These are phyloP conservation scores for Semotilus atromaculatus DNA, from an alignment of 2,797 vertebrate genomes.

Conservation along the genomic window DNA sequence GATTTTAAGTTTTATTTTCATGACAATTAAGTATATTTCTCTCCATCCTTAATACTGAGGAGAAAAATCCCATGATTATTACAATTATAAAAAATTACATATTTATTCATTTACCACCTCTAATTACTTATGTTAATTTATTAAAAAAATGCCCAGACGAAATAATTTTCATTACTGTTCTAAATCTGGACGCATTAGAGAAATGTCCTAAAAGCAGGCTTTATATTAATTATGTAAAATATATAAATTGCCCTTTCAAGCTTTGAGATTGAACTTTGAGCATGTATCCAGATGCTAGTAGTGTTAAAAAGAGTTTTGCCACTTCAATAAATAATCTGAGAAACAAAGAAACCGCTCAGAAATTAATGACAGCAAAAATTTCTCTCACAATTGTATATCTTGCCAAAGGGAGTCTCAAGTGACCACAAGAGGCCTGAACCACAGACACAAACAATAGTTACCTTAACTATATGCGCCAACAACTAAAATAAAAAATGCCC, in stretches of 20 bases:
- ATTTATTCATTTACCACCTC: background rate
- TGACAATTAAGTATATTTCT: background rate
- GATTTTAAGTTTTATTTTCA: background rate
- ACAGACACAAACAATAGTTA: conserved; percentile 45
- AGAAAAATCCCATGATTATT: background rate
- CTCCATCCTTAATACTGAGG: background rate
- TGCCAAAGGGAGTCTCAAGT: conserved; percentile 25
- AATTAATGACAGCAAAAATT: conserved; percentile 53
- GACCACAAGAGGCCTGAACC: conserved; percentile 21
- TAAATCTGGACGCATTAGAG: background rate
- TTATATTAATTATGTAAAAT: background rate
- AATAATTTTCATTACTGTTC: background rate
- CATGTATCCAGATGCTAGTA: background rate
- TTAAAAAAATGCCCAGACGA: background rate
- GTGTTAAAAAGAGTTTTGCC: conserved; percentile 2
- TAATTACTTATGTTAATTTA: background rate
- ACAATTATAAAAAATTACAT: background rate
- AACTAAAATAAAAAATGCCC: conserved; percentile 57
- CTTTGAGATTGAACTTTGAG: background rate
- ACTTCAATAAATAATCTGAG: conserved; percentile 10
- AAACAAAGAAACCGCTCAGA: background rate
- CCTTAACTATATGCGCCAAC: conserved; percentile 40
- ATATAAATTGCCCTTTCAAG: background rate
- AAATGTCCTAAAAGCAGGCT: conserved; percentile 5
- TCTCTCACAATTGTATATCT: conserved; percentile 44